Conservation (phyloP, 2,888 invertebrate species). For the Dynastes tityus region DNA sequence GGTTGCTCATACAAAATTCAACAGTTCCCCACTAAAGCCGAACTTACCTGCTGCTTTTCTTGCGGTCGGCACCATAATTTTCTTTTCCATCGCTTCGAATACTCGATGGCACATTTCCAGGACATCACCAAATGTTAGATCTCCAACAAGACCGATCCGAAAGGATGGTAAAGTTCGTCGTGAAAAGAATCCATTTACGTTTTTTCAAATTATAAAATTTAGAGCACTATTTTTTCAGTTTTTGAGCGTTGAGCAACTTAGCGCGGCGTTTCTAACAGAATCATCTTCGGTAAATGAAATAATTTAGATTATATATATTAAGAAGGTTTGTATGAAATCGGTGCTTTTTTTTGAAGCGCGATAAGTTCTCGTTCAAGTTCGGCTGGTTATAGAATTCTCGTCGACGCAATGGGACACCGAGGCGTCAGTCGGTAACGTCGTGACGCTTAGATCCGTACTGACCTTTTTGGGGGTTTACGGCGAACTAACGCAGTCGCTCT, state of each 20-base stretch:
- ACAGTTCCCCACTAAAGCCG: neutral
- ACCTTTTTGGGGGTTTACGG: conserved; percentile 51
- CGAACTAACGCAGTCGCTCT: conserved; percentile 53
- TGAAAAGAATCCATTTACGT: neutral
- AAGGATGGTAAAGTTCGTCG: neutral
- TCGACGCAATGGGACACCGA: neutral
- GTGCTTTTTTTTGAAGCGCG: neutral
- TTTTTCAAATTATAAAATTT: neutral
- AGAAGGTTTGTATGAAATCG: no score
- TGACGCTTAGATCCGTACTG: conserved; percentile 56
- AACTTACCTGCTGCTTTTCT: conserved; percentile 18
- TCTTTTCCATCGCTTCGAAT: neutral
- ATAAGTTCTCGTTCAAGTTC: no score
- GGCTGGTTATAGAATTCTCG: neutral
- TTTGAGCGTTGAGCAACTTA: neutral
- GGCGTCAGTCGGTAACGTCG: conserved; percentile 52
- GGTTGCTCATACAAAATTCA: conserved; percentile 26
- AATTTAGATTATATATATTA: neutral
- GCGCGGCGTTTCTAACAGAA: neutral
- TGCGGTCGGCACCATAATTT: neutral
- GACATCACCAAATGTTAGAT: neutral
- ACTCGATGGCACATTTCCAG: conserved; percentile 4
- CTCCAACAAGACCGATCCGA: neutral
- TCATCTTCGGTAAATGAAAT: neutral
- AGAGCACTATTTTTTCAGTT: neutral